Conservation (phyloP, 2,797 vertebrate genomes). For the Phataginus tetradactyla region DNA sequence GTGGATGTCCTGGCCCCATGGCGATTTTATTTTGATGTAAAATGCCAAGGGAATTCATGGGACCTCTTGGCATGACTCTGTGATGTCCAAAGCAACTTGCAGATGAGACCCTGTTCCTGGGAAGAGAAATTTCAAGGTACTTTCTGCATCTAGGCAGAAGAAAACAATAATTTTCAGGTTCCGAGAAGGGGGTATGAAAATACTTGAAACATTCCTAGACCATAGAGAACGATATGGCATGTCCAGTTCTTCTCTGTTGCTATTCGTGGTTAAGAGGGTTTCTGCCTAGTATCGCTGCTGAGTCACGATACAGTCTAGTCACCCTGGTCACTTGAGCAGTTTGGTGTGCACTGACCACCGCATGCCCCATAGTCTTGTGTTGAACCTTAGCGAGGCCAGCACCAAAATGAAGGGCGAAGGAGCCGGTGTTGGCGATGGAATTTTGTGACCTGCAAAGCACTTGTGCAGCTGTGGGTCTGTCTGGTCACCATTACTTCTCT, state of each 20-base stretch:
- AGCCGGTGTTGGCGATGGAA: accelerated
- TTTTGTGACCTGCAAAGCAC: not conserved
- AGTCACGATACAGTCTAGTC: not conserved
- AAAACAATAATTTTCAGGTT: not conserved
- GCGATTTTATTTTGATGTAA: not conserved
- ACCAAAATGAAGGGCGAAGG: not conserved
- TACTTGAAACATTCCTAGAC: not conserved
- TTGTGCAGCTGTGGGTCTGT: not conserved
- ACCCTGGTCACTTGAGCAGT: not conserved
- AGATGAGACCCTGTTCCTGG: not conserved
- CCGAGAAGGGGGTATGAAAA: not conserved
- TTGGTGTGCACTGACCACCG: not conserved
- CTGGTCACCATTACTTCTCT: not conserved
- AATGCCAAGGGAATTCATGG: not conserved
- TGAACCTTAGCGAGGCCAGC: not conserved
- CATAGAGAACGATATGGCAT: not conserved
- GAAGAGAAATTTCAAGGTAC: not conserved
- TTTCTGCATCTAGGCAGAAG: not conserved
- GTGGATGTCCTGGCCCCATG: accelerated
- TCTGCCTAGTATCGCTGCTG: not conserved
- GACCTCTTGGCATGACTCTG: not conserved
- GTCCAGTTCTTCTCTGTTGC: not conserved
- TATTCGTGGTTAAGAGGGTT: not conserved
- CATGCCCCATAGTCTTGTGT: not conserved
- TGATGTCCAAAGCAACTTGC: not conserved